A percentile compares a stretch with the other conserved stretches of the same genome.
These are phyloP conservation scores for Aphis gossypii DNA, from an alignment of 1,140 invertebrate genomes.

Conservation along the genomic window DNA sequence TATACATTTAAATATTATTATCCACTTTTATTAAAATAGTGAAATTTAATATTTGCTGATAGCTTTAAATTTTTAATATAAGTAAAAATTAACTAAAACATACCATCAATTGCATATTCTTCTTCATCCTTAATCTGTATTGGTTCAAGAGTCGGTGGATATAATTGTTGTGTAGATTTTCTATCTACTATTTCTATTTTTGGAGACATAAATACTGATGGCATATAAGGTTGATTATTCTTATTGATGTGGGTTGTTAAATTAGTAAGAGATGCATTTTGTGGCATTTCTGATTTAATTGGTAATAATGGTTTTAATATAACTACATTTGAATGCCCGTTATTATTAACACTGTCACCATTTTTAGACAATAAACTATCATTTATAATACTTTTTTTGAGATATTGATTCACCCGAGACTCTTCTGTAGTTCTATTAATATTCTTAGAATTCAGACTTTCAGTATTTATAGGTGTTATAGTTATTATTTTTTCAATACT, in stretches of 20 bases:
- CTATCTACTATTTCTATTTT: not conserved
- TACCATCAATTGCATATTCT: slow-evolving; percentile 10
- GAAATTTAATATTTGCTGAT: no score
- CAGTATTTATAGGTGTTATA: not conserved
- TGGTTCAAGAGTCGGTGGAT: not conserved
- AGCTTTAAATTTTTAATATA: not conserved
- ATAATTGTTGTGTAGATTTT: not conserved
- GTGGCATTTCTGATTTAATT: not conserved
- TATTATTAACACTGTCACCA: not conserved
- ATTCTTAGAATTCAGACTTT: not conserved
- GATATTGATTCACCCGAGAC: not conserved
- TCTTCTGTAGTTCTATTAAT: not conserved
- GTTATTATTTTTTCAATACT: not conserved
- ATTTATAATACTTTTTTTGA: not conserved
- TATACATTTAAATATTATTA: no score
- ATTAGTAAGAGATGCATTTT: not conserved
- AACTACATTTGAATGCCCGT: not conserved
- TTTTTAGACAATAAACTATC: slow-evolving; percentile 20
- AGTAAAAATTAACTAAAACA: not conserved
- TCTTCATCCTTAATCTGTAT: not conserved
- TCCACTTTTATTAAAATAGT: no score
- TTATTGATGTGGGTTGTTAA: not conserved
- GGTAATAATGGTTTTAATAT: not conserved
- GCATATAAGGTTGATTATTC: no score
- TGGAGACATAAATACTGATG: not conserved